Percentiles rank a stretch among this genome's conserved stretches.
Evolutionary conservation across 2,113 vertebrate genomes (phyloP).

Genomic region (Cephalopholis sonnerati): DNA sequence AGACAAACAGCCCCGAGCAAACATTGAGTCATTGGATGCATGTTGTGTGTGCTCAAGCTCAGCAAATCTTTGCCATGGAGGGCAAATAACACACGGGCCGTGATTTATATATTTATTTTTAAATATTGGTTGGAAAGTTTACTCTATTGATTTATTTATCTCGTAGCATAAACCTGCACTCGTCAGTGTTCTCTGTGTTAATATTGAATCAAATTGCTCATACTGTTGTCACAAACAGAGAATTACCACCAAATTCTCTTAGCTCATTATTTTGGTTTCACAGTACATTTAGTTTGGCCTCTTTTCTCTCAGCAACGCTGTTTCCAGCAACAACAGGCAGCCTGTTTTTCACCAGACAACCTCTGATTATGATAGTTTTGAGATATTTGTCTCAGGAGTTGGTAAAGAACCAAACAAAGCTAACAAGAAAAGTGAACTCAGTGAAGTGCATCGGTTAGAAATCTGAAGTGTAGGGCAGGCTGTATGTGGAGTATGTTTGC

Average conservation of each 20-base stretch:
- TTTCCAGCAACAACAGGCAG: neutral
- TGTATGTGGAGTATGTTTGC: no score
- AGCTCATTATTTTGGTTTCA: neutral
- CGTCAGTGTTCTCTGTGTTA: neutral
- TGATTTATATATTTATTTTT: neutral
- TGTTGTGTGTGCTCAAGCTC: slow-evolving; percentile 27
- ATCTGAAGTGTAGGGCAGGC: no score
- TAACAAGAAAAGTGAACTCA: no score
- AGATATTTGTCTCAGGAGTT: neutral
- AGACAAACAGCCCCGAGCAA: slow-evolving; percentile 57
- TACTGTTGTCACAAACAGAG: neutral
- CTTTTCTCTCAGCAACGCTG: neutral
- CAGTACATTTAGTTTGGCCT: neutral
- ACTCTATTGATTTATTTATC: slow-evolving; percentile 1
- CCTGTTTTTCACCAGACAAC: neutral
- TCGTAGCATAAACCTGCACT: neutral
- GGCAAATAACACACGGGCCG: slow-evolving; percentile 19
- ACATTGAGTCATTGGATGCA: slow-evolving; percentile 31
- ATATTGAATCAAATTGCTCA: neutral
- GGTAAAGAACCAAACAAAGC: neutral
- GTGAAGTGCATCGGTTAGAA: no score
- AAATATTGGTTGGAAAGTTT: neutral
- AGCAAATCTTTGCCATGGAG: slow-evolving; percentile 30
- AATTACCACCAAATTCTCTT: neutral
- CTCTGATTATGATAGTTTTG: neutral